phyloP scores from a whole-genome alignment of 2,888 invertebrate species.

The Ptilodon capucinus region DNA sequence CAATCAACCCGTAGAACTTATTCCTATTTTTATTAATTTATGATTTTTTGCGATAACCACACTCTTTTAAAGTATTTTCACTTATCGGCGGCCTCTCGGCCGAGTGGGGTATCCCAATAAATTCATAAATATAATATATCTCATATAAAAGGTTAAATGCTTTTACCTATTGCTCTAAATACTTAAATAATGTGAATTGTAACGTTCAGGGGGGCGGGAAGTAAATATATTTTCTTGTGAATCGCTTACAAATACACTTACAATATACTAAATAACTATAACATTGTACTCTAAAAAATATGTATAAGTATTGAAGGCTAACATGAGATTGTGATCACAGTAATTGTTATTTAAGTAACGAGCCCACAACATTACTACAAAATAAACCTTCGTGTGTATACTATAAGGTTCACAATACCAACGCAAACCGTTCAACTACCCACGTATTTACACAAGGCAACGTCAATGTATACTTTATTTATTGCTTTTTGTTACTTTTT shows the following conservation, averaged over 20 bases:
- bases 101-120: slow-evolving; percentile 49
- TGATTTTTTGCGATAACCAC: slow-evolving; percentile 37
- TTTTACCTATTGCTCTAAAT: slow-evolving; percentile 74
- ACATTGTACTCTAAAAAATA: slow-evolving; percentile 83
- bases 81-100: slow-evolving; percentile 31
- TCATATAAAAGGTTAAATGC: slow-evolving; percentile 78
- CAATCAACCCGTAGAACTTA: slow-evolving; percentile 59
- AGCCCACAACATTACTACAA: slow-evolving; percentile 78
- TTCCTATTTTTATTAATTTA: slow-evolving; percentile 39
- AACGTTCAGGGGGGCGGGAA: slow-evolving; percentile 63
- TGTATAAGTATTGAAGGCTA: slow-evolving; percentile 83
- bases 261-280: slow-evolving; percentile 80
- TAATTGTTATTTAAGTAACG: slow-evolving; percentile 80
- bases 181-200: slow-evolving; percentile 75
- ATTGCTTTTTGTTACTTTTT: slow-evolving; percentile 79
- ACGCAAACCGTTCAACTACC: slow-evolving; percentile 60
- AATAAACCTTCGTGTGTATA: slow-evolving; percentile 65
- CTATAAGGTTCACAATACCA: slow-evolving; percentile 52
- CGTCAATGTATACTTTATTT: slow-evolving; percentile 82
- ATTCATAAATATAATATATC: slow-evolving; percentile 58
- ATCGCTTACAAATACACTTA: slow-evolving; percentile 76
- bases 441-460: slow-evolving; percentile 76
- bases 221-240: slow-evolving; percentile 81
- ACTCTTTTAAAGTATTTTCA: slow-evolving; percentile 28
- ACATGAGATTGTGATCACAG: slow-evolving; percentile 82